Conservation (phyloP, 1,140 invertebrate species). For the Apis dorsata region DNA sequence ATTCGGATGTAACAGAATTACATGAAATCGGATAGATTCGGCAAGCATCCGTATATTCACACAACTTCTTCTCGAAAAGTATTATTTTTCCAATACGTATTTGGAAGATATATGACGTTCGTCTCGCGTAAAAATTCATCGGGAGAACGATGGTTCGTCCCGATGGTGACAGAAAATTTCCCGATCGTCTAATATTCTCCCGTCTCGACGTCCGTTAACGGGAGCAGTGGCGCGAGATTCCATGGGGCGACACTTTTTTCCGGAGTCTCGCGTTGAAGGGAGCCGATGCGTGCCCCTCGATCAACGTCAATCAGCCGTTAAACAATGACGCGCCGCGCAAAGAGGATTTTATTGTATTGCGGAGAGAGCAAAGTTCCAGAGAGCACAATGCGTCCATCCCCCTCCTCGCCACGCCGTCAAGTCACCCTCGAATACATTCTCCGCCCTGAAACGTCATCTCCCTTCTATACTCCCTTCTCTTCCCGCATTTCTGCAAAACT, state of each 20-base stretch:
- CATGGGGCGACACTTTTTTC: constrained; percentile 67
- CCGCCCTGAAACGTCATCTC: neutral
- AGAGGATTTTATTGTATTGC: constrained; percentile 77
- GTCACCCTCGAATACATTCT: constrained; percentile 42
- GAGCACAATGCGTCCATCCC: constrained; percentile 52
- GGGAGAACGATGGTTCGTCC: too few relatives aligned
- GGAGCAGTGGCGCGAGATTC: constrained; percentile 40
- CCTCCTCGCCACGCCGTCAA: constrained; percentile 11
- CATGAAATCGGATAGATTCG: too few relatives aligned
- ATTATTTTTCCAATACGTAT: too few relatives aligned
- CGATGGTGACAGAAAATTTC: constrained; percentile 7
- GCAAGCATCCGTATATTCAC: too few relatives aligned
- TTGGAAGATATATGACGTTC: too few relatives aligned
- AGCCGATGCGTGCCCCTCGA: constrained; percentile 70
- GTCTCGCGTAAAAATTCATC: neutral
- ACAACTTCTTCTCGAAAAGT: too few relatives aligned
- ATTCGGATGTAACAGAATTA: too few relatives aligned
- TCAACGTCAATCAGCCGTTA: constrained; percentile 78
- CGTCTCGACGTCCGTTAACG: constrained; percentile 10
- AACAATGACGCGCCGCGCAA: constrained; percentile 75
- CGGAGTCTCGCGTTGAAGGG: constrained; percentile 38
- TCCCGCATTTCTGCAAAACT: constrained; percentile 1
- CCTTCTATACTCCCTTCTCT: constrained; percentile 25
- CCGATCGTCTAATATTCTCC: neutral
- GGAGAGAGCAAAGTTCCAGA: constrained; percentile 71